Evolutionary conservation across 2,113 vertebrate genomes (phyloP).

Genomic region (Corydoras sp.): DNA sequence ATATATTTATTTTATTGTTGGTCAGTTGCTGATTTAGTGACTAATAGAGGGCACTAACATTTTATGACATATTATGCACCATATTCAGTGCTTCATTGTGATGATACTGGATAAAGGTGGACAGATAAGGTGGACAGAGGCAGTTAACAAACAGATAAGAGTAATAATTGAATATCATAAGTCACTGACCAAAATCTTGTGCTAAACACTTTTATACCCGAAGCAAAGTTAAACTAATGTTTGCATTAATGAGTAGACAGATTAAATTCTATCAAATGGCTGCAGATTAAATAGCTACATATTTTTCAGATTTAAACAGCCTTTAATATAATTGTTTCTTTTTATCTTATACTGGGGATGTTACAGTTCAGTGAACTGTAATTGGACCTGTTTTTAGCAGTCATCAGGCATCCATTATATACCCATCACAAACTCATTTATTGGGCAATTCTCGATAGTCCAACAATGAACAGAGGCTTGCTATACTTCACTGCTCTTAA

Average conservation of each 20-base stretch:
- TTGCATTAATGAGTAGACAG: not conserved
- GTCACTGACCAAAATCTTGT: too few relatives aligned
- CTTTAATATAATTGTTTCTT: conserved; percentile 23
- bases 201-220: too few relatives aligned
- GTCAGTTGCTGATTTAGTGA: too few relatives aligned
- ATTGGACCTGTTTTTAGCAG: conserved; percentile 25
- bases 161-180: too few relatives aligned
- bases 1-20: too few relatives aligned
- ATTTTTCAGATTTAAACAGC: conserved; percentile 1
- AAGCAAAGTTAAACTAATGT: too few relatives aligned
- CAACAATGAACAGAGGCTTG: conserved; percentile 25
- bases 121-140: too few relatives aligned
- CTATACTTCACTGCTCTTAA: conserved; percentile 33
- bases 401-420: conserved; percentile 24
- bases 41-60: too few relatives aligned
- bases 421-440: conserved; percentile 24
- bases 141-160: too few relatives aligned
- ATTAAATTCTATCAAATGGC: conserved; percentile 18
- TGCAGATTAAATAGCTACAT: not conserved
- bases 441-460: conserved; percentile 29
- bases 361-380: conserved; percentile 26
- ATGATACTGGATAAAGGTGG: too few relatives aligned
- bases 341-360: conserved; percentile 11
- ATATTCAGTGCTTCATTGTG: too few relatives aligned
- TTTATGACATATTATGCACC: too few relatives aligned